A percentile compares a stretch with the other conserved stretches of the same genome.
Evolutionary conservation across 2,113 vertebrate genomes (phyloP).

Genomic region (Neogobius melanostomus): DNA sequence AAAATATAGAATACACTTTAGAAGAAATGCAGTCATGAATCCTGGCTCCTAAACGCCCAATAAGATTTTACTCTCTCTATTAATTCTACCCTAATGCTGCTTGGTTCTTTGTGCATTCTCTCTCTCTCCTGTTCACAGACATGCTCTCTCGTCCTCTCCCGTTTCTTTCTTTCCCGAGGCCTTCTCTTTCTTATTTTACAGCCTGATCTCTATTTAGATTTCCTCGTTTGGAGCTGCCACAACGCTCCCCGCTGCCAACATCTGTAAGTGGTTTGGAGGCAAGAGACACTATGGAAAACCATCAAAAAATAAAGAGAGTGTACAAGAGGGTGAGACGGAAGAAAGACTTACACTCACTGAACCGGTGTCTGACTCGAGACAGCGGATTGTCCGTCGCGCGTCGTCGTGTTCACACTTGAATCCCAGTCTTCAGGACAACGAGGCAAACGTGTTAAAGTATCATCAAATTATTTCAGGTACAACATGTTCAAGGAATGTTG

Average conservation of each 20-base stretch:
- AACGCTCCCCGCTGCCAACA: conserved; percentile 73
- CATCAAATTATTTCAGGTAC: neutral
- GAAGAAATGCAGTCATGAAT: conserved; percentile 4
- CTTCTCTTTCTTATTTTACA: conserved; percentile 70
- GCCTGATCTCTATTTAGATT: conserved; percentile 77
- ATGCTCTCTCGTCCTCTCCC: conserved; percentile 43
- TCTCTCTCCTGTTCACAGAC: conserved; percentile 31
- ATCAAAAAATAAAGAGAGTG: conserved; percentile 58
- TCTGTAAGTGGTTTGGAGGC: conserved; percentile 77
- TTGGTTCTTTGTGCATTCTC: conserved; percentile 21
- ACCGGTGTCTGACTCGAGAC: conserved; percentile 22
- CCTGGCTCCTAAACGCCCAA: conserved; percentile 10
- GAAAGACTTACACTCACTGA: conserved; percentile 43
- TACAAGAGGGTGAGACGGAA: conserved; percentile 45
- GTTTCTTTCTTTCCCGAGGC: conserved; percentile 51
- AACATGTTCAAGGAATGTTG: neutral
- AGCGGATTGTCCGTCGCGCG: neutral
- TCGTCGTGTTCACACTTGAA: conserved; percentile 1
- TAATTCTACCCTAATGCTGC: conserved; percentile 39
- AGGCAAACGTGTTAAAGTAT: neutral
- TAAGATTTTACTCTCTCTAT: conserved; percentile 12
- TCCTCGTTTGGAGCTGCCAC: conserved; percentile 77
- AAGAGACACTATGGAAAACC: conserved; percentile 73
- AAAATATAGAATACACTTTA: conserved; percentile 3
- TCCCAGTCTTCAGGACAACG: neutral